Conservation (phyloP, 2,888 invertebrate species). For the Crioceris asparagi region DNA sequence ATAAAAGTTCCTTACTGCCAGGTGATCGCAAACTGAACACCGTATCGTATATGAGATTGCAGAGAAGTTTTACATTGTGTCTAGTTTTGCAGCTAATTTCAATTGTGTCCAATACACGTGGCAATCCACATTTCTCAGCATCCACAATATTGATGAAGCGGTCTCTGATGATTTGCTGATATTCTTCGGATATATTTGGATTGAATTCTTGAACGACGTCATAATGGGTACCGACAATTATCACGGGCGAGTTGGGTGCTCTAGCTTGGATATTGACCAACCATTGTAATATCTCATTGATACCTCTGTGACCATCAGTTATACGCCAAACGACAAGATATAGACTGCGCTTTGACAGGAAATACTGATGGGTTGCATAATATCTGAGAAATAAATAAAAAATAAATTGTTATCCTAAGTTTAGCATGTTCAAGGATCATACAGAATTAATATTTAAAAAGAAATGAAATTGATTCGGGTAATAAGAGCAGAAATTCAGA, state of each 20-base stretch:
- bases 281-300: constrained; percentile 89
- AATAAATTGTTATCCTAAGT: background rate
- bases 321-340: constrained; percentile 95
- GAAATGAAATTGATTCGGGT: no score
- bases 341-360: constrained; percentile 86
- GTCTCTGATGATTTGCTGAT: constrained; percentile 80
- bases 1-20: constrained; percentile 76
- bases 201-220: constrained; percentile 65
- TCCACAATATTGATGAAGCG: constrained; percentile 88
- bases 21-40: constrained; percentile 86
- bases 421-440: background rate
- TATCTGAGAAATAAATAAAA: constrained; percentile 44
- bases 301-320: constrained; percentile 80
- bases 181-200: constrained; percentile 56
- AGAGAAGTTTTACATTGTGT: constrained; percentile 80
- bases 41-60: constrained; percentile 86
- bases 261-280: constrained; percentile 88
- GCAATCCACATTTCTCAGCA: constrained; percentile 91
- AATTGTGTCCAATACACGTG: constrained; percentile 83
- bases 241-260: constrained; percentile 92
- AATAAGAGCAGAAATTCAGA: no score
- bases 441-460: no score
- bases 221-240: constrained; percentile 94
- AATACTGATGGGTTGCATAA: constrained; percentile 98
- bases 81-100: constrained; percentile 84